Evolutionary conservation across 1,140 invertebrate species (phyloP).

Genomic region (Ganaspis sp.): DNA sequence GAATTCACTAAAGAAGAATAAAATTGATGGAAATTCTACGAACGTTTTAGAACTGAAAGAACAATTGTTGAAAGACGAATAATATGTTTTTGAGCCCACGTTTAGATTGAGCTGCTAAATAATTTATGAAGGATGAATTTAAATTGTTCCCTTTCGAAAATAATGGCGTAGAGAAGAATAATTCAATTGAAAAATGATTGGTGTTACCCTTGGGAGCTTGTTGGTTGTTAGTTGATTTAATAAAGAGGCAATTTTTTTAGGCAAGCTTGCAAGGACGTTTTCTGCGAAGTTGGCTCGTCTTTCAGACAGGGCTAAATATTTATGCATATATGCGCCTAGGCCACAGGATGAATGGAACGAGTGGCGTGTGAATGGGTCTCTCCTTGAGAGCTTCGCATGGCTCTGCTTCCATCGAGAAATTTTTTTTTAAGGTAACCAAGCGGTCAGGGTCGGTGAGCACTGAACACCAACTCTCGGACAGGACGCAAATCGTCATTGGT

Average conservation of each 20-base stretch:
- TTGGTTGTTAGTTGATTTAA: constrained; percentile 15
- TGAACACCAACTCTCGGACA: background rate
- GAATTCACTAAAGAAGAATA: no score
- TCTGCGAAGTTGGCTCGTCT: background rate
- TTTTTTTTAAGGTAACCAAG: constrained; percentile 19
- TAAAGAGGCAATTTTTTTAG: constrained; percentile 12
- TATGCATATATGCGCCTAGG: constrained; percentile 16
- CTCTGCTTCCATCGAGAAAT: constrained; percentile 7
- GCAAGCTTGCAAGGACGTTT: constrained; percentile 20
- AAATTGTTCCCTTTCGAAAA: background rate
- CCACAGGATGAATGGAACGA: constrained; percentile 24
- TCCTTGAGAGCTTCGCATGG: constrained; percentile 26
- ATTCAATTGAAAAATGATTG: constrained; percentile 12
- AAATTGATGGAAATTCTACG: no score
- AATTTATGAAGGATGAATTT: background rate
- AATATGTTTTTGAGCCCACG: background rate
- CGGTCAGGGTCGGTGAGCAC: constrained; percentile 17
- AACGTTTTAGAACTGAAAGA: no score
- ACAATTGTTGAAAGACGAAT: no score
- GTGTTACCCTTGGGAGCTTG: constrained; percentile 8
- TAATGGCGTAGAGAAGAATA: background rate
- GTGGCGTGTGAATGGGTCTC: constrained; percentile 24
- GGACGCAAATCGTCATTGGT: constrained; percentile 1
- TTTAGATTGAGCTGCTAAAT: background rate
- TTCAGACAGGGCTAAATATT: constrained; percentile 25